phyloP scores from a whole-genome alignment of 2,797 vertebrate genomes.

The Moxostoma hubbsi region DNA sequence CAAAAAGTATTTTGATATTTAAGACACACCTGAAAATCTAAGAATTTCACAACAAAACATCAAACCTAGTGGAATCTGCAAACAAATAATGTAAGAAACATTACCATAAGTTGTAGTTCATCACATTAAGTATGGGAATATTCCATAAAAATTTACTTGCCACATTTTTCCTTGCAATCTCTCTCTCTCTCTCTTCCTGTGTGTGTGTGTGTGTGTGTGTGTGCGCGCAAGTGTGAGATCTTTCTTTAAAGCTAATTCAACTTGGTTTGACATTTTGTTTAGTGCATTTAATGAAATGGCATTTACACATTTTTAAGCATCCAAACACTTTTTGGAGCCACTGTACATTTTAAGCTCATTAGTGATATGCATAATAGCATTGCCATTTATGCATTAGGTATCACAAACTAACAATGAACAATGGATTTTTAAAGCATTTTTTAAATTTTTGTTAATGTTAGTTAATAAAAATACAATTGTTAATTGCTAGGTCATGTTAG shows the following conservation, averaged over 20 bases:
- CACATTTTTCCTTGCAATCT: background rate
- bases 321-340: background rate
- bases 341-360: conserved; percentile 6
- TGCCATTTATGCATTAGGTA: too few relatives aligned
- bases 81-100: too few relatives aligned
- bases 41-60: background rate
- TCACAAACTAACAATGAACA: too few relatives aligned
- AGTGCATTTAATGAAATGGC: background rate
- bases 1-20: background rate
- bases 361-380: background rate
- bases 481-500: too few relatives aligned
- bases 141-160: too few relatives aligned
- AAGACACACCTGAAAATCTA: background rate
- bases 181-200: background rate
- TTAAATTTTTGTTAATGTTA: too few relatives aligned
- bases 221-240: background rate
- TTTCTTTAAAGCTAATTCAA: background rate
- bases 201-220: too few relatives aligned
- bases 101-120: too few relatives aligned
- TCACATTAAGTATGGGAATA: too few relatives aligned
- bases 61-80: too few relatives aligned
- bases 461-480: too few relatives aligned
- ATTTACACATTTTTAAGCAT: background rate
- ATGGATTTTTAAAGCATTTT: too few relatives aligned
- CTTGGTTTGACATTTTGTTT: background rate